Base-by-base conservation (phyloP, 2,888 invertebrate species). In the Argyresthia goedartella region DNA sequence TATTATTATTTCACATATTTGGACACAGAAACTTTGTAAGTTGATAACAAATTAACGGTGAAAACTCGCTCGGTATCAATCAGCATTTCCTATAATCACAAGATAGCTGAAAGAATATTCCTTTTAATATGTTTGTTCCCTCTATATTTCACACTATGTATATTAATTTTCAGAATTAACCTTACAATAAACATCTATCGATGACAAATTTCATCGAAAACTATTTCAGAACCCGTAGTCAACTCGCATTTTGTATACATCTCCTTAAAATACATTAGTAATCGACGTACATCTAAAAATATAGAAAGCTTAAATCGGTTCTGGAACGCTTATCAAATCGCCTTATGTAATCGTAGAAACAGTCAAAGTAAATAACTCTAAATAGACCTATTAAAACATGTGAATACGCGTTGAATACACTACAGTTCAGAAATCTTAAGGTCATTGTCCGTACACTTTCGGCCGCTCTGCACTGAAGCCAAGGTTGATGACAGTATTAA, bases 201-300 rank as follows among this genome's bases (percentile, higher is more conserved):
- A 54, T 52, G 41, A 52, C 14, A 25, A 25, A 54, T 57, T 48
- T 49, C 49, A 44, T 54, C 53, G 54, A 53, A 57, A 56, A 55
- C 77, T 81, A 82, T 84, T 81, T 82, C 79, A 80, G 81, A 77
- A 73, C 79, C 76, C 65, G 70, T 74, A 75, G 73, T 76, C 79
- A 76, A 73, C 63, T 68, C 67, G 65, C 64, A 44, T 25, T 25
- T 25, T 25, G 65, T 64, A 48, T 36, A 39, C 36, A 36, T 16
- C 14, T 34, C 47, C 48, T 15, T 48, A 14, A 48, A 35, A 48
- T 48, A 8, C 14, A 46, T 25, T 36, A 34, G n/a, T 11, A 36
- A 14, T 13, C 48, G 36, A 36, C 15, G 9, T 3, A 48, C 36
- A 36, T 13, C 33, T 33, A 11, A 47, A 47, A 47, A 47, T 36